These are phyloP conservation scores for Oxyteleia sp. DNA, from an alignment of 2,888 invertebrate species.

Conservation along the genomic window DNA sequence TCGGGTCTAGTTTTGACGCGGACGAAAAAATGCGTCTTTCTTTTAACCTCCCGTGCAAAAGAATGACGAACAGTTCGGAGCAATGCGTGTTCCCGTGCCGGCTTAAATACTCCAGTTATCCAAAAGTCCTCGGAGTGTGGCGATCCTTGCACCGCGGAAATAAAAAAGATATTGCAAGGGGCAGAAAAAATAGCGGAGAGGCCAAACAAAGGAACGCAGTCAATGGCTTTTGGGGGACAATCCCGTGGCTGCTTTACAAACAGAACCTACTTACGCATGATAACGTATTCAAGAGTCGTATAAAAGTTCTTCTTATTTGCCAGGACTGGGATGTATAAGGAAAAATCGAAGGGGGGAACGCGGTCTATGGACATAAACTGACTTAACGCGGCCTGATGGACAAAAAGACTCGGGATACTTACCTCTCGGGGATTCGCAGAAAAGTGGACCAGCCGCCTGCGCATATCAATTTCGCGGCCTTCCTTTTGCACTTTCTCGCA, in stretches of 20 bases:
- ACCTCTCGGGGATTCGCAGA: conserved; percentile 71
- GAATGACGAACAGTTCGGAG: conserved; percentile 70
- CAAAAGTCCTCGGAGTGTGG: conserved; percentile 43
- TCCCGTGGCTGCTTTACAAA: conserved; percentile 78
- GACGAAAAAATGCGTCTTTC: conserved; percentile 57
- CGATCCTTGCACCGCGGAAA: conserved; percentile 40
- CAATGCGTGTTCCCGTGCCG: conserved; percentile 51
- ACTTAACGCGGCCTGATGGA: conserved; percentile 67
- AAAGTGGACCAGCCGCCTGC: conserved; percentile 65
- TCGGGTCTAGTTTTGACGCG: no score
- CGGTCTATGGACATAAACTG: conserved; percentile 72
- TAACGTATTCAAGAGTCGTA: conserved; percentile 79
- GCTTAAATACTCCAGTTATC: conserved; percentile 64
- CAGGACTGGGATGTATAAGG: conserved; percentile 71
- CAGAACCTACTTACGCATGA: conserved; percentile 81
- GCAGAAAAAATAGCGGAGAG: conserved; percentile 36
- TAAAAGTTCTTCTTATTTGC: conserved; percentile 66
- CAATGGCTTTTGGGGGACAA: conserved; percentile 70
- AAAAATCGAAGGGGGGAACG: conserved; percentile 60
- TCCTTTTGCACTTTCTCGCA: conserved; percentile 50
- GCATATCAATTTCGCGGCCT: conserved; percentile 52
- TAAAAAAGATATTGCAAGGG: not conserved
- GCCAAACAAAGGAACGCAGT: conserved; percentile 61
- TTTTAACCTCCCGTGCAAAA: conserved; percentile 57
- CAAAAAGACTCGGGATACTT: conserved; percentile 63